Conservation (phyloP, 2,113 vertebrate species). For the Choloepus hoffmanni region DNA sequence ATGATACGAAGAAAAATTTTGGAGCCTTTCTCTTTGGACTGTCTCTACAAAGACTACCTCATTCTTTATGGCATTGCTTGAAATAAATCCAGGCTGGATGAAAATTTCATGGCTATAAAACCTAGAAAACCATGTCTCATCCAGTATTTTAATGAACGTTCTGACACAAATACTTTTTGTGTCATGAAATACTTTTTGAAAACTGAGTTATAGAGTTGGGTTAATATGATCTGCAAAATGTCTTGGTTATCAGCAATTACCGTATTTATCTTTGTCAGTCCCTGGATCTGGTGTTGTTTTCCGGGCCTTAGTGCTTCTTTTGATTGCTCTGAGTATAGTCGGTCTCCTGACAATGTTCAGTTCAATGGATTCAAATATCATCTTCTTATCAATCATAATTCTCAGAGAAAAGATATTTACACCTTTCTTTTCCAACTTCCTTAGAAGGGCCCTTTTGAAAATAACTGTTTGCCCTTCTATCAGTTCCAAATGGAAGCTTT, state of each 20-base stretch:
- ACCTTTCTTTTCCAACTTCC: neutral
- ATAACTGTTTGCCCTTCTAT: slow-evolving; percentile 34
- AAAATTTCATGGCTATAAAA: neutral
- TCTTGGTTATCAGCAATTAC: neutral
- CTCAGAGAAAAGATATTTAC: slow-evolving; percentile 21
- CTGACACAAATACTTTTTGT: neutral
- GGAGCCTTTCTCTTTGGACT: neutral
- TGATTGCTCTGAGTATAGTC: neutral
- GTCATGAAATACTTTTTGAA: slow-evolving; percentile 32
- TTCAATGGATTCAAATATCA: neutral
- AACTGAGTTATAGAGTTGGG: neutral
- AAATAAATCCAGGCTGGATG: neutral
- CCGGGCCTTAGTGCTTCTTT: neutral
- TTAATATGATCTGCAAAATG: neutral
- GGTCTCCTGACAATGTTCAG: neutral
- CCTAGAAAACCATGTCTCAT: neutral
- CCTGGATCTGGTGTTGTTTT: neutral
- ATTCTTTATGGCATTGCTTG: neutral
- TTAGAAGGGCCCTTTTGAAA: slow-evolving; percentile 35
- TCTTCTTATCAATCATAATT: neutral
- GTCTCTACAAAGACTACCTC: neutral
- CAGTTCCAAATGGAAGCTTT: neutral
- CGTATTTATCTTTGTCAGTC: neutral
- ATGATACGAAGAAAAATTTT: neutral
- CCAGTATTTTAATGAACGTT: neutral